These are phyloP conservation scores for Pseudolaguvia tuberculata DNA, from an alignment of 2,113 vertebrate species.

Conservation along the genomic window DNA sequence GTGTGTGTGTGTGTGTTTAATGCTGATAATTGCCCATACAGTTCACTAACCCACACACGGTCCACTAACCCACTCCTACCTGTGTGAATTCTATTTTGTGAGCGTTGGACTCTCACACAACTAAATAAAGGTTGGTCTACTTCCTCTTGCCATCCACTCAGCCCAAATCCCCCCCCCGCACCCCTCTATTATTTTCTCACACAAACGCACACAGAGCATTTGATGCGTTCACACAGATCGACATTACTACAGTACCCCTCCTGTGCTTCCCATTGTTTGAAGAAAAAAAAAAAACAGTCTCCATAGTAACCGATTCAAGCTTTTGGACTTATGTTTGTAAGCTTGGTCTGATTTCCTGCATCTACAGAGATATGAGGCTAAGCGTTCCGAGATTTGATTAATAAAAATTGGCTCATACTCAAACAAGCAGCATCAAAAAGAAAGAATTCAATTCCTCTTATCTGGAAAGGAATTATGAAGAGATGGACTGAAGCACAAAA, in stretches of 20 bases:
- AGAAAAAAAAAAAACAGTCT: constrained; percentile 49
- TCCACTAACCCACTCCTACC: not conserved
- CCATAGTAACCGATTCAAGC: constrained; percentile 66
- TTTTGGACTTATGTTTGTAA: constrained; percentile 56
- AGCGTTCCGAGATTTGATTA: not conserved
- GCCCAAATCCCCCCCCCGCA: constrained; percentile 4
- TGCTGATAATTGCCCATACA: no score
- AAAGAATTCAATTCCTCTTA: not conserved
- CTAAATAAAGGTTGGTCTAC: constrained; percentile 36
- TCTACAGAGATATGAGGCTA: not conserved
- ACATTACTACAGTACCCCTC: constrained; percentile 42
- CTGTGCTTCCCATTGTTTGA: constrained; percentile 44
- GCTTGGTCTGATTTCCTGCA: not conserved
- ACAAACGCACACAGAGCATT: constrained; percentile 17
- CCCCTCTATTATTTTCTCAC: constrained; percentile 9
- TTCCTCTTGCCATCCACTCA: constrained; percentile 11
- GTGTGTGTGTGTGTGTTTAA: no score
- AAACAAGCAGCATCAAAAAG: no score
- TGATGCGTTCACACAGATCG: constrained; percentile 58
- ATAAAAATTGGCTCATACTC: not conserved
- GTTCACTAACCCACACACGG: no score
- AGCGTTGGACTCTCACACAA: constrained; percentile 19
- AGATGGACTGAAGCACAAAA: not conserved
- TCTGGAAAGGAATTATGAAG: not conserved
- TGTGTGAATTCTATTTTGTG: not conserved